These are phyloP conservation scores for Macrochelys suwanniensis DNA, from an alignment of 2,797 vertebrate species.

Conservation along the genomic window DNA sequence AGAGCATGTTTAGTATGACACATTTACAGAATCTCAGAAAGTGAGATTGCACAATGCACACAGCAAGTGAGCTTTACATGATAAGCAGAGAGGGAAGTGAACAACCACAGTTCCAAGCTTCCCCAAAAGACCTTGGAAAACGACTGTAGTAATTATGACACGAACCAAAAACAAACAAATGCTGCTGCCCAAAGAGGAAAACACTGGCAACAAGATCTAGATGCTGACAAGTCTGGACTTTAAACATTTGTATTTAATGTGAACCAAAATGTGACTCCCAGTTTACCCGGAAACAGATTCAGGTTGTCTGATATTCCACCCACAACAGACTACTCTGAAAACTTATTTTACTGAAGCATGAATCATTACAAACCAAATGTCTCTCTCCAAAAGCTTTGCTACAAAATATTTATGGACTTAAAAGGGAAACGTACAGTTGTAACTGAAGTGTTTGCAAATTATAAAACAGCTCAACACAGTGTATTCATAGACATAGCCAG, in stretches of 20 bases:
- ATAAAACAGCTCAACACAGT: not conserved
- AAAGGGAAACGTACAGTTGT: conserved; percentile 34
- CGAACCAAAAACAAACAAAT: conserved; percentile 66
- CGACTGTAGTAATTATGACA: conserved; percentile 43
- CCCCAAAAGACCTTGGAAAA: conserved; percentile 48
- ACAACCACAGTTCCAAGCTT: conserved; percentile 32
- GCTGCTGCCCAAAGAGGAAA: conserved; percentile 42
- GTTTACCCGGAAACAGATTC: conserved; percentile 55
- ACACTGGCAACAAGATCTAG: conserved; percentile 52
- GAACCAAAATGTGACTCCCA: conserved; percentile 56
- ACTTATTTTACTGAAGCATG: conserved; percentile 65
- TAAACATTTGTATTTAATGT: conserved; percentile 27
- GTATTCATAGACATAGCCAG: not conserved
- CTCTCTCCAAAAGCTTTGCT: conserved; percentile 45
- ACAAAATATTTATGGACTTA: conserved; percentile 56
- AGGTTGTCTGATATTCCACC: conserved; percentile 62
- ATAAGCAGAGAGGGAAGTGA: conserved; percentile 21
- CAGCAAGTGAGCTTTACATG: not conserved
- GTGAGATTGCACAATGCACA: conserved; percentile 40
- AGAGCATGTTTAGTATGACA: conserved; percentile 40
- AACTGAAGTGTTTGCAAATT: conserved; percentile 21
- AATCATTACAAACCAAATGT: conserved; percentile 49
- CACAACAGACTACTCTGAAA: conserved; percentile 57
- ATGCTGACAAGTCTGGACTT: conserved; percentile 61
- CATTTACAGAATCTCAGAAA: conserved; percentile 57